These are phyloP conservation scores for Corythoichthys intestinalis DNA, from an alignment of 2,113 vertebrate species.

Conservation along the genomic window DNA sequence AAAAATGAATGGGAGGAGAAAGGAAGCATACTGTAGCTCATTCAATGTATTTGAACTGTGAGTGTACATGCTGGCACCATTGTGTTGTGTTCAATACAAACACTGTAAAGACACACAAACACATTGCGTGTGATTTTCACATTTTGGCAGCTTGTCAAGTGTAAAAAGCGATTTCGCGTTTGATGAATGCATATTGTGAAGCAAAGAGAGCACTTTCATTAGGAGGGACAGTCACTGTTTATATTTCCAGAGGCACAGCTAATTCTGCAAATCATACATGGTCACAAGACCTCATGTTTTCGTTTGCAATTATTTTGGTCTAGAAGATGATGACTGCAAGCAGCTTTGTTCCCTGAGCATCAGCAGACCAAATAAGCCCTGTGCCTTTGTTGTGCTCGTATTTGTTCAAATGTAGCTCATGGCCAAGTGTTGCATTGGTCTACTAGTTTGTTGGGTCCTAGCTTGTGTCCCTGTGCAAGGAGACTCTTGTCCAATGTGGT, in stretches of 20 bases:
- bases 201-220: not conserved
- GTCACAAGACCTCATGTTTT: not conserved
- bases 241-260: not conserved
- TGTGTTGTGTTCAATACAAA: constrained; percentile 58
- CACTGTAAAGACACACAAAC: constrained; percentile 44
- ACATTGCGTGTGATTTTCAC: constrained; percentile 25
- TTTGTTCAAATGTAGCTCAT: constrained; percentile 25
- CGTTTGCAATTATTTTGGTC: not conserved
- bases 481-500: constrained; percentile 30
- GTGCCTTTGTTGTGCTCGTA: constrained; percentile 17
- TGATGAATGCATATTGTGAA: not conserved
- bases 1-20: constrained; percentile 15
- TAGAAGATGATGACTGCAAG: not conserved
- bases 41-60: constrained; percentile 47
- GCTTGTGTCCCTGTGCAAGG: constrained; percentile 26
- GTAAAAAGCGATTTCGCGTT: not conserved
- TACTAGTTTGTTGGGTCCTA: constrained; percentile 29
- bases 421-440: constrained; percentile 40
- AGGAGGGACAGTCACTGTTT: not conserved
- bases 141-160: not conserved
- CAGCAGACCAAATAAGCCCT: constrained; percentile 8
- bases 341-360: constrained; percentile 1
- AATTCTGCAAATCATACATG: not conserved
- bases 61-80: constrained; percentile 61
- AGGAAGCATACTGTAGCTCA: constrained; percentile 42